Conservation (phyloP, 1,140 invertebrate genomes). For the Neomicropteryx cornuta region DNA sequence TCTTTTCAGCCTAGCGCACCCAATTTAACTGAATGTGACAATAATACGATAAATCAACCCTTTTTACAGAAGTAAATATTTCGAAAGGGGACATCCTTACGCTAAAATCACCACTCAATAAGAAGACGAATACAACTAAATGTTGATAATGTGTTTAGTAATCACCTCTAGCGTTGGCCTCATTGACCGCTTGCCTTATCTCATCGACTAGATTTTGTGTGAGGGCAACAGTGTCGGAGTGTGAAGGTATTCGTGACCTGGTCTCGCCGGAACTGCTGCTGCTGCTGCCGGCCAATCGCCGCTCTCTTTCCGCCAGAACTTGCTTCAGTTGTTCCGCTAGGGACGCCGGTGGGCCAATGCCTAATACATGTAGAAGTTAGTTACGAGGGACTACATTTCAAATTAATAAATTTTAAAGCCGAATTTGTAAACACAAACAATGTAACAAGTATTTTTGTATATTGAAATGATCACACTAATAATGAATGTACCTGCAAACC, state of each 20-base stretch:
- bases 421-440: no score
- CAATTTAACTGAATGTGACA: no score
- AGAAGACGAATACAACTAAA: neutral
- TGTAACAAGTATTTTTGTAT: no score
- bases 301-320: conserved; percentile 64
- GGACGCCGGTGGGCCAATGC: conserved; percentile 53
- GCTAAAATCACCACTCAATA: conserved; percentile 18
- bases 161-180: conserved; percentile 70
- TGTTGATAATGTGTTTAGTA: no score
- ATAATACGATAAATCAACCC: no score
- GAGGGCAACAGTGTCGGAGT: conserved; percentile 35
- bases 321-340: conserved; percentile 76
- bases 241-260: conserved; percentile 8
- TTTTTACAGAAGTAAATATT: no score
- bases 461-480: no score
- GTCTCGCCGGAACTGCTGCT: conserved; percentile 2
- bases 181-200: conserved; percentile 71
- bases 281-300: conserved; percentile 30
- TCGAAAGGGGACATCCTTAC: conserved; percentile 24
- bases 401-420: no score
- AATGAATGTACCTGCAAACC: no score
- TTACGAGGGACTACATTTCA: conserved; percentile 1
- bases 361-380: neutral
- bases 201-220: conserved; percentile 71
- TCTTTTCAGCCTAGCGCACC: no score